Base-by-base conservation (phyloP, 2,113 vertebrate genomes). In the Nothocercus julius region DNA sequence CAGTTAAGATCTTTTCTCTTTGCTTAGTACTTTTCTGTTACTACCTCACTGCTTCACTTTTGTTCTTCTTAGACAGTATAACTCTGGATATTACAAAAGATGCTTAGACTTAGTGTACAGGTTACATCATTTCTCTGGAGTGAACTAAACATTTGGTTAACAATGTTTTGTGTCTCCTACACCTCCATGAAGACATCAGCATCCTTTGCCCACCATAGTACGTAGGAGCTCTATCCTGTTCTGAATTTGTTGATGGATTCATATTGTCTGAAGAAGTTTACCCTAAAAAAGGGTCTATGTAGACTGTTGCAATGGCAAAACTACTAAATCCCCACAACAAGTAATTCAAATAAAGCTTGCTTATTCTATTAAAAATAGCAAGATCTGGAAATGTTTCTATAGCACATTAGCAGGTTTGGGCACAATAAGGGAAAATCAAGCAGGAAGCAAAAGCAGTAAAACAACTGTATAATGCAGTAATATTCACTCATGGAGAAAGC, bases 391-490 rank as follows among this genome's bases (percentile, higher is more conserved):
- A 47, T 36, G 47, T 76, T 94, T 83, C 85, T 85, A 20, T n/a
- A 87, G 78, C 8, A 18, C 83, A 94, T 69, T 27, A 93, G 59
- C 38, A 44, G 74, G n/a, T 84, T 70, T 85, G 95, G 86, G 73
- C 82, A 70, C 34, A 51, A 82, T 58, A 91, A 90, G 79, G 58
- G 75, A 84, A 75, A 90, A 87, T 54, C 34, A 92, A 92, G 66
- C 59, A 84, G 86, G 88, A 93, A 90, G 83, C 44, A 94, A 90
- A 95, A 74, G 54, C 75, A 81, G 63, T 89, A 83, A 95, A 95
- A 94, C 5, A 24, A 95, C 90, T 89, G 80, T 89, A 82, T 47
- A 54, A 82, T 85, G 74, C 85, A 82, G 77, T 74, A 82, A 85
- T 59, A 81, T 80, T 79, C 91, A 85, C 82, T 88, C 86, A 85